Percentiles rank a stretch among this genome's conserved stretches.
These are phyloP conservation scores for Mesaphorura yosii DNA, from an alignment of 1,140 invertebrate genomes.

Conservation along the genomic window DNA sequence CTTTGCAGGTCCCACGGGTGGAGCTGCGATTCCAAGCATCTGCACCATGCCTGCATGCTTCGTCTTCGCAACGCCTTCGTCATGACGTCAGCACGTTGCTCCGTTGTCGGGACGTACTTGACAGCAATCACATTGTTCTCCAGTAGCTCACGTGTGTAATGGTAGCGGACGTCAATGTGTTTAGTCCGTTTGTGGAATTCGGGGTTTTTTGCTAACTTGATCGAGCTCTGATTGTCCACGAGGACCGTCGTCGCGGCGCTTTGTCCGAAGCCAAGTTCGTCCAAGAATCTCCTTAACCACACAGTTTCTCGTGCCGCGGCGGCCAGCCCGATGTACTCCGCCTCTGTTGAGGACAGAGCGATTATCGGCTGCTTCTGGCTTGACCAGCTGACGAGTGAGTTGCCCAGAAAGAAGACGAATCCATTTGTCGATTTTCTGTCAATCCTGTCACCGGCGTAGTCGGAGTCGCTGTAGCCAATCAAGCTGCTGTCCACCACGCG, in stretches of 20 bases:
- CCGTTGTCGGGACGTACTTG: slow-evolving; percentile 25
- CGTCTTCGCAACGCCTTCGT: slow-evolving; percentile 26
- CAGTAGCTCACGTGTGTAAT: slow-evolving; percentile 32
- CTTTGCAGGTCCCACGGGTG: no score
- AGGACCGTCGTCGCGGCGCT: slow-evolving; percentile 5
- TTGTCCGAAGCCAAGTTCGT: slow-evolving; percentile 26
- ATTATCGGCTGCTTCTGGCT: slow-evolving; percentile 36
- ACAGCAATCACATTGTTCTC: slow-evolving; percentile 8
- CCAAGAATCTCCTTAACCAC: slow-evolving; percentile 34
- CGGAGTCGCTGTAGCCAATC: slow-evolving; percentile 36
- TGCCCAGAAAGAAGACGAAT: slow-evolving; percentile 23
- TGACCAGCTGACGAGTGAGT: slow-evolving; percentile 29
- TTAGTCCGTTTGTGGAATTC: slow-evolving; percentile 35
- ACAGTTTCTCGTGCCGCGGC: slow-evolving; percentile 34
- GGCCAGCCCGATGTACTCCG: slow-evolving; percentile 39
- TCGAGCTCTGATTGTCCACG: slow-evolving; percentile 32
- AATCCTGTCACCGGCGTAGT: slow-evolving; percentile 35
- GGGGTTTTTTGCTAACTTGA: slow-evolving; percentile 31
- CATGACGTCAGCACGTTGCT: slow-evolving; percentile 33
- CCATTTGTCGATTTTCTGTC: slow-evolving; percentile 37
- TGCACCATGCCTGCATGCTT: slow-evolving; percentile 14
- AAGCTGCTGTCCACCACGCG: slow-evolving; percentile 6
- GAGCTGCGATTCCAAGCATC: slow-evolving; percentile 4
- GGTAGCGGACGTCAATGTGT: slow-evolving; percentile 36
- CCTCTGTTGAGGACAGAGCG: slow-evolving; percentile 37